A percentile compares a stretch with the other conserved stretches of the same genome.
Evolutionary conservation across 2,888 invertebrate species (phyloP).

Genomic region (Caenorhabditis angaria): DNA sequence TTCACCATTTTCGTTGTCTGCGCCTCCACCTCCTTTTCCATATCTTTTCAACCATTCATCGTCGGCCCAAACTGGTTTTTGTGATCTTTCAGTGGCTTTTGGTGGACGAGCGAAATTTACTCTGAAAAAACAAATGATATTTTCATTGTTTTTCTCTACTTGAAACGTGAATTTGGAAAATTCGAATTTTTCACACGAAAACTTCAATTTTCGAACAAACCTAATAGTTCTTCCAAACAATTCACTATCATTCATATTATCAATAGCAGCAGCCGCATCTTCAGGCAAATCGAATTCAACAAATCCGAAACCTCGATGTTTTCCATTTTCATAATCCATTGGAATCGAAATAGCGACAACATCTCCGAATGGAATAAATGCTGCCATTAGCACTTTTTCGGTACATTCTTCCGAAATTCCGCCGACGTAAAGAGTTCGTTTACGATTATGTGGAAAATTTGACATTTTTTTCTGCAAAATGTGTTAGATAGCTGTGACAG

Average conservation of each 20-base stretch:
- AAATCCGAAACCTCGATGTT: conserved; percentile 77
- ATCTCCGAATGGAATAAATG: conserved; percentile 98
- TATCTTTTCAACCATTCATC: conserved; percentile 97
- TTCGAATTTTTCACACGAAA: too few species aligned
- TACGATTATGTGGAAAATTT: conserved; percentile 72
- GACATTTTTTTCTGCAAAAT: conserved; percentile 22
- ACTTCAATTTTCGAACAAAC: too few species aligned
- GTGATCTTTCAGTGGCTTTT: conserved; percentile 87
- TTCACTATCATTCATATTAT: conserved; percentile 99
- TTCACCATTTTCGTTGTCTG: conserved; percentile 24
- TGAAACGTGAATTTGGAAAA: neutral
- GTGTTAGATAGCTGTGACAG: too few species aligned
- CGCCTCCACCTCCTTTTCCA: conserved; percentile 73
- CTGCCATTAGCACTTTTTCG: conserved; percentile 88
- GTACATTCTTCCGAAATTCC: conserved; percentile 85
- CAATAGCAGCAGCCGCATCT: conserved; percentile 97
- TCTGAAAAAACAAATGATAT: conserved; percentile 24
- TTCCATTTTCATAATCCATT: conserved; percentile 87
- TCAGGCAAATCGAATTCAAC: conserved; percentile 96
- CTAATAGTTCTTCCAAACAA: conserved; percentile 81
- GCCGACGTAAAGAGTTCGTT: conserved; percentile 73
- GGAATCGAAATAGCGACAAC: conserved; percentile 97
- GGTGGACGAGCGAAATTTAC: conserved; percentile 93
- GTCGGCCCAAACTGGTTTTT: conserved; percentile 87
- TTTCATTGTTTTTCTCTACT: neutral